Evolutionary conservation across 2,113 vertebrate species (phyloP), one percentile per base, ranked within the genome.

Genomic region (Equus quagga): DNA sequence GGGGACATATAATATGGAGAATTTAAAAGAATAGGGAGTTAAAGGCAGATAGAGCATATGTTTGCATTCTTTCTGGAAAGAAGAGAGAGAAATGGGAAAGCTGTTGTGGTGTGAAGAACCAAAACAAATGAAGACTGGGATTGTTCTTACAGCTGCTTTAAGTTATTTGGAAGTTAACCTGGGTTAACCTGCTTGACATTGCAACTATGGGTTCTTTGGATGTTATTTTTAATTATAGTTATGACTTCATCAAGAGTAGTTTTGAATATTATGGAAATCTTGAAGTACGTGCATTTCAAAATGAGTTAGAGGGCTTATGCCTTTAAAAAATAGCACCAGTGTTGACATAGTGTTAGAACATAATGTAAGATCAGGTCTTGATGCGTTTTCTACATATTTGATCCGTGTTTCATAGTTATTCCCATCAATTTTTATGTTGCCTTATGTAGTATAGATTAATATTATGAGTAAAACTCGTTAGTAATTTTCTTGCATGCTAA

Each of bases 171-270:
- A 92, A 56, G 31, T 97, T 95, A 95, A 84, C 72, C 41, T 95
- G 24, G 81, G 56, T 87, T 90, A 91, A 94, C 92, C 79, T 97
- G 58, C 58, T 96, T 97, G 65, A 92, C 84, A 92, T 62, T 80
- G 58, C 49, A 92, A 84, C 72, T 94, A 8, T 92, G 56, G 60
- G 64, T 89, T 97, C 79, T 96, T 73, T 89, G 92, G 72, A 85
- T 94, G 89, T 96, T 97, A 85, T 75, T 97, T 94, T 89, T 89
- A 89, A 91, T 94, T 89, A 93, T 70, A 72, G 44, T 91, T 91
- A 93, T 79, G 92, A 94, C 26, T 93, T 94, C 67, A 88, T 70
- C 58, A 96, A 62, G 76, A 79, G 21, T 92, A 81, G 54, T 84
- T 96, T 97, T 96, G 44, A 58, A 64, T 96, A 85, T 85, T 97